Evolutionary conservation across 2,113 vertebrate species (phyloP), one percentile per base, ranked within the genome.

Genomic region (Oreochromis aureus): DNA sequence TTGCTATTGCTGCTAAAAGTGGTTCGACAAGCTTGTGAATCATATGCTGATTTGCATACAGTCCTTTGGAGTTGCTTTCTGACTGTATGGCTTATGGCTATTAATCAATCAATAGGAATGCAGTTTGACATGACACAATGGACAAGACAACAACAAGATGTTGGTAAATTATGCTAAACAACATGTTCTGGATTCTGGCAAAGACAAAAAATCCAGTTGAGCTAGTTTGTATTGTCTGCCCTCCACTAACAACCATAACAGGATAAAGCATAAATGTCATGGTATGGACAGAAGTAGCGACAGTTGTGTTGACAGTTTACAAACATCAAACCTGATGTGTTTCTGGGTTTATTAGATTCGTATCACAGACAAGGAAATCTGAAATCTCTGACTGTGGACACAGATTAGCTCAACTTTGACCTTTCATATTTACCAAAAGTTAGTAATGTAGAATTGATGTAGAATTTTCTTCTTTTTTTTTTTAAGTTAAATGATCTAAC

Each of bases 111-210:
- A 51, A 7, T 30, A 48, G 24, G 6, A 78, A 51, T 51, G 27
- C 71, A 19, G 44, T 30, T 78, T 78, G 10, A 51, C 32, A 78
- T 32, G 73, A 32, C 16, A 32, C 24, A 51, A 11, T 32, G 69
- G 11, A 27, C 69, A 73, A 44, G 22, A 0, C 3, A 27, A 18
- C 7, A 73, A 73, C 46, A 46, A 10, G 39, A 71, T 71, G 7
- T 44, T 16, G 2, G 12, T 71, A 16, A 71, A 71, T 71, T 44
- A 24, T 73, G 22, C 69, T 27, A 18, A 73, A 46, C 39, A 27
- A 46, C 0, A 6, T 27, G 41, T 46, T 73, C 41, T 27, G 69
- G 69, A 73, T 73, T 46, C 13, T 18, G 22, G 2, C 0, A 0
- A 46, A 73, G 46, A 78, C 32, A 27, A 78, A 32, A 53, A 53